These are phyloP conservation scores for Bambusicola thoracicus DNA, from an alignment of 2,113 vertebrate genomes.

Conservation along the genomic window DNA sequence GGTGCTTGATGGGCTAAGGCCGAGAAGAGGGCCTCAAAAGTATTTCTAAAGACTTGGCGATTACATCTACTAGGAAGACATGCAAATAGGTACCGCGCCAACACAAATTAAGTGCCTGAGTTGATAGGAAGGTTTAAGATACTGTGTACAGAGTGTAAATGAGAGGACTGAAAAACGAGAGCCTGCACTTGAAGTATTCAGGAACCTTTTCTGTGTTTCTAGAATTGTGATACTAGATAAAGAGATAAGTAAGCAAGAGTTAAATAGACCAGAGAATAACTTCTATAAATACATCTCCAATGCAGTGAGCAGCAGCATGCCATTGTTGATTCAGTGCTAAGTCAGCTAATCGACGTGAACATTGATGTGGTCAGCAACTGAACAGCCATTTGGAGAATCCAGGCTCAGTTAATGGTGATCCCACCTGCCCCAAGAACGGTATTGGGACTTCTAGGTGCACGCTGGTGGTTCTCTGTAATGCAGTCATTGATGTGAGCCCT, in stretches of 20 bases:
- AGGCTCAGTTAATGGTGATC: not conserved
- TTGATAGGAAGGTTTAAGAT: not conserved
- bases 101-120: not conserved
- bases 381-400: not conserved
- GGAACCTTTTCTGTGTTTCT: not conserved
- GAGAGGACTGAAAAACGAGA: not conserved
- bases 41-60: not conserved
- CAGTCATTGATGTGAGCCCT: not conserved
- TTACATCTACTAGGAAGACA: not conserved
- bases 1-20: not conserved
- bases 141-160: not conserved
- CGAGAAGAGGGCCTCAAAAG: not conserved
- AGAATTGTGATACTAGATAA: not conserved
- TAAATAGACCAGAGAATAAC: not conserved
- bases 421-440: not conserved
- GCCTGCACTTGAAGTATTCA: not conserved
- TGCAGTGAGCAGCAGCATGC: not conserved
- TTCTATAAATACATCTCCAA: not conserved
- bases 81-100: not conserved
- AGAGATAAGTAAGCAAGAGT: not conserved
- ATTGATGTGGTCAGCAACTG: not conserved
- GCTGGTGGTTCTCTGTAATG: not conserved
- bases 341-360: not conserved
- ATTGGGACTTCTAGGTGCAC: not conserved
- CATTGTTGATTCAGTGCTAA: not conserved